These are phyloP conservation scores for Abrostola triplasia DNA, from an alignment of 2,888 invertebrate genomes.

Conservation along the genomic window DNA sequence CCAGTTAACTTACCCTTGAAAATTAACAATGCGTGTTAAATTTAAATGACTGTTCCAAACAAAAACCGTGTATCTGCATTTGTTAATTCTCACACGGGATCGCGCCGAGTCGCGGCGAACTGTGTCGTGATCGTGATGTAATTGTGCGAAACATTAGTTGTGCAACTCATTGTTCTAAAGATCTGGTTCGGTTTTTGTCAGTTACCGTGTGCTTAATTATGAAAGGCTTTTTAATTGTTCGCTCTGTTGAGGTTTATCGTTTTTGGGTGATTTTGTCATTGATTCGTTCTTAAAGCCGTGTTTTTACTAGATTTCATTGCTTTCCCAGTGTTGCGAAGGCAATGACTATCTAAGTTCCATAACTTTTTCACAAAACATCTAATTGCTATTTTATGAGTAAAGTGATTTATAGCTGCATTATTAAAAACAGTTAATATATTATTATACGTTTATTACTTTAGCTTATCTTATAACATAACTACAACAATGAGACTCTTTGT, in stretches of 20 bases:
- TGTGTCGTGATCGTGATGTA: conserved; percentile 54
- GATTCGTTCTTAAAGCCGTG: neutral
- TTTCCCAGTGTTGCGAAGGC: neutral
- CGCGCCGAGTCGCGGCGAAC: conserved; percentile 33
- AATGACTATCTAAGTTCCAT: too few species aligned
- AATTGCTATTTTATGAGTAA: too few species aligned
- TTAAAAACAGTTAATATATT: too few species aligned
- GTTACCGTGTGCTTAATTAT: conserved; percentile 39
- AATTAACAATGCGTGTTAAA: conserved; percentile 41
- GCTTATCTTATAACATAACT: too few species aligned
- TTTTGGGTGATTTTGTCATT: conserved; percentile 21
- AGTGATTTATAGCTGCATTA: too few species aligned
- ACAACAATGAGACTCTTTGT: too few species aligned
- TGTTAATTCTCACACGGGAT: conserved; percentile 52
- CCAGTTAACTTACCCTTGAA: conserved; percentile 50
- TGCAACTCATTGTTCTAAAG: conserved; percentile 58
- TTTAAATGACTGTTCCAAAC: conserved; percentile 36
- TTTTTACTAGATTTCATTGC: neutral
- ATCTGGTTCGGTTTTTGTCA: conserved; percentile 57
- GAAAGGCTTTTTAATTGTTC: conserved; percentile 27
- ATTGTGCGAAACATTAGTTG: conserved; percentile 55
- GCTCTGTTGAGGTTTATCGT: conserved; percentile 12
- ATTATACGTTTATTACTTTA: too few species aligned
- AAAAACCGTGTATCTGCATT: conserved; percentile 36
- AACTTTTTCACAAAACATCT: too few species aligned